A percentile compares a stretch with the other conserved stretches of the same genome.
phyloP scores from a whole-genome alignment of 2,113 vertebrate species.

The Leptosomus discolor region DNA sequence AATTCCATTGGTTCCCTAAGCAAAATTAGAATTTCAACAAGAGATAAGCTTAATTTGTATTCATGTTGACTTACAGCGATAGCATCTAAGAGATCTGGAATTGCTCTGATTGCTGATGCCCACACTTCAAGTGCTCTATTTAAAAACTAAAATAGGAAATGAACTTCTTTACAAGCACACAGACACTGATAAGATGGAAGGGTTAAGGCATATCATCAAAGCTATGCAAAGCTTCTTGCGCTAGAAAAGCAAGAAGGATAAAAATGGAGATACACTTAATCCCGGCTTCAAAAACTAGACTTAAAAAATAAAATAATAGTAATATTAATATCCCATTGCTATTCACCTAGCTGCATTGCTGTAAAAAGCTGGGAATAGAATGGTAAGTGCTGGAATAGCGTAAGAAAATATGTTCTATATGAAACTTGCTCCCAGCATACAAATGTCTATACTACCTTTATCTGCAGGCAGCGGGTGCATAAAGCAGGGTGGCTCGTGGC shows the following conservation, averaged over 20 bases:
- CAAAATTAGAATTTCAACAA: conserved; percentile 41
- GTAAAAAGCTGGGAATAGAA: not conserved
- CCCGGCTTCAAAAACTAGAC: not conserved
- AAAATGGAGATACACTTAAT: conserved; percentile 13
- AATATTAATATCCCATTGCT: not conserved
- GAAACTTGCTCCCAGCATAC: not conserved
- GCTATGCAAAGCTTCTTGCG: not conserved
- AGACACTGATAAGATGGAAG: not conserved
- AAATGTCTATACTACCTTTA: not conserved
- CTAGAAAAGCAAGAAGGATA: not conserved
- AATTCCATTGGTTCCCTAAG: conserved; percentile 12
- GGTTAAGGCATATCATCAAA: conserved; percentile 34
- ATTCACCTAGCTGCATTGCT: not conserved
- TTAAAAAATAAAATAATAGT: not conserved
- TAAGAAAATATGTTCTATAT: not conserved
- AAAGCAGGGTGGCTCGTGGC: not conserved
- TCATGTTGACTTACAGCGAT: not conserved
- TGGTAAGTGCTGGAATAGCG: not conserved
- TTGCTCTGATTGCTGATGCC: not conserved
- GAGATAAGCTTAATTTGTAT: conserved; percentile 42
- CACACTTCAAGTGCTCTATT: not conserved
- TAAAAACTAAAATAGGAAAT: conserved; percentile 1
- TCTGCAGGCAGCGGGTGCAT: not conserved
- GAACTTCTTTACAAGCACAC: conserved; percentile 14
- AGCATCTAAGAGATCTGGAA: not conserved